Evolutionary conservation across 2,888 invertebrate species (phyloP).

Genomic region (Synergus itoensis): DNA sequence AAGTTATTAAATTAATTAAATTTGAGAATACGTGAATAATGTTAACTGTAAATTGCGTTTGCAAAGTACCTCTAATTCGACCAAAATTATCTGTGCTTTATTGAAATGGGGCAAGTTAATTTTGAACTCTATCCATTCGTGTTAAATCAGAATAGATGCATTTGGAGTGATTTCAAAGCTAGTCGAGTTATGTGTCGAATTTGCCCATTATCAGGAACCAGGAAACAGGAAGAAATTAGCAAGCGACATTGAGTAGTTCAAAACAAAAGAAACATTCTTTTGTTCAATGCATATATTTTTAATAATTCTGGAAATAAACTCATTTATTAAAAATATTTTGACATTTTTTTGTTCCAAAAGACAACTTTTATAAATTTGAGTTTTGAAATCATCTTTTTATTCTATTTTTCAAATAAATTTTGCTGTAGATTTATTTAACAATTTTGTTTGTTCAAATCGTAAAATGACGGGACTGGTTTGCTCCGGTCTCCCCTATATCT

Average conservation of each 20-base stretch:
- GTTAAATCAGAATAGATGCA: neutral
- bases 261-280: neutral
- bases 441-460: too few species aligned
- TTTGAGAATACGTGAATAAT: neutral
- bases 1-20: neutral
- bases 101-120: conserved; percentile 10
- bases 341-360: too few species aligned
- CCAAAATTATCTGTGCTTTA: neutral
- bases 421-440: too few species aligned
- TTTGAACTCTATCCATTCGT: neutral
- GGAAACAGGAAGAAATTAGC: neutral
- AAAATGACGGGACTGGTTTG: neutral
- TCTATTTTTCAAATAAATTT: too few species aligned
- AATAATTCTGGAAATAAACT: too few species aligned
- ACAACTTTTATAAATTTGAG: too few species aligned
- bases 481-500: conserved; percentile 1
- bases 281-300: neutral
- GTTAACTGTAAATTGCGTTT: neutral
- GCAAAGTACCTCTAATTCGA: conserved; percentile 8
- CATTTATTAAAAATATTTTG: too few species aligned
- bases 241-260: neutral
- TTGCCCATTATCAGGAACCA: neutral
- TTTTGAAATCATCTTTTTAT: too few species aligned
- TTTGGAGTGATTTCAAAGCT: neutral
- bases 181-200: neutral